phyloP scores from a whole-genome alignment of 2,888 invertebrate genomes.

The Euplagia quadripunctaria region DNA sequence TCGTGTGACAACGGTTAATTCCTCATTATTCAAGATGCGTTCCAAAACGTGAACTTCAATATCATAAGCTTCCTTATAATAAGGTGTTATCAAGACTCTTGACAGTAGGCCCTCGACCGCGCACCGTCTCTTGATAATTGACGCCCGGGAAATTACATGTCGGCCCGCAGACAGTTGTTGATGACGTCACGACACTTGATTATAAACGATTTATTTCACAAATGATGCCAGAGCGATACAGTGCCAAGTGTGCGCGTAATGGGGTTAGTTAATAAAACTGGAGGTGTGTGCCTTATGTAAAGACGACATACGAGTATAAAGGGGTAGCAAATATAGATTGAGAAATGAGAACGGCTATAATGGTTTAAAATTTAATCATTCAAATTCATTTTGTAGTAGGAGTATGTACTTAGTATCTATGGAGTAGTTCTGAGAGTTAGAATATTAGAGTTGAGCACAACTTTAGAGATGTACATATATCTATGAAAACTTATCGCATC shows the following conservation, averaged over 20 bases:
- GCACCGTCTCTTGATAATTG: constrained; percentile 80
- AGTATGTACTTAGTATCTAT: neutral
- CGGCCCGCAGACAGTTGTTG: constrained; percentile 85
- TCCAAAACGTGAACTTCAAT: constrained; percentile 44
- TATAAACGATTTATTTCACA: constrained; percentile 85
- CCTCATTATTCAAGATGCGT: constrained; percentile 27
- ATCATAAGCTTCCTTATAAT: constrained; percentile 60
- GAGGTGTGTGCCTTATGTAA: constrained; percentile 15
- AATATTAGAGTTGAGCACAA: neutral
- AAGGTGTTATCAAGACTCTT: constrained; percentile 78
- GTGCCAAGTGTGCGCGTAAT: constrained; percentile 40
- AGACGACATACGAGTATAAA: neutral
- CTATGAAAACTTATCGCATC: no score
- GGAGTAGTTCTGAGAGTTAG: neutral
- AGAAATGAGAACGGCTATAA: neutral
- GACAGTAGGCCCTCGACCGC: constrained; percentile 77
- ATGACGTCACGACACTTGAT: constrained; percentile 85
- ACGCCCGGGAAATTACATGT: constrained; percentile 86
- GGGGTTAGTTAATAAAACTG: constrained; percentile 49
- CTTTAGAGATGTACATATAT: no score
- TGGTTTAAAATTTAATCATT: neutral
- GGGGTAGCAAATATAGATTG: neutral
- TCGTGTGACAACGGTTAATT: constrained; percentile 1
- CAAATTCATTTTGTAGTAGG: neutral
- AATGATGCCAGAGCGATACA: constrained; percentile 62